Base-by-base conservation (phyloP, 2,888 invertebrate species). In the Zygaena filipendulae region DNA sequence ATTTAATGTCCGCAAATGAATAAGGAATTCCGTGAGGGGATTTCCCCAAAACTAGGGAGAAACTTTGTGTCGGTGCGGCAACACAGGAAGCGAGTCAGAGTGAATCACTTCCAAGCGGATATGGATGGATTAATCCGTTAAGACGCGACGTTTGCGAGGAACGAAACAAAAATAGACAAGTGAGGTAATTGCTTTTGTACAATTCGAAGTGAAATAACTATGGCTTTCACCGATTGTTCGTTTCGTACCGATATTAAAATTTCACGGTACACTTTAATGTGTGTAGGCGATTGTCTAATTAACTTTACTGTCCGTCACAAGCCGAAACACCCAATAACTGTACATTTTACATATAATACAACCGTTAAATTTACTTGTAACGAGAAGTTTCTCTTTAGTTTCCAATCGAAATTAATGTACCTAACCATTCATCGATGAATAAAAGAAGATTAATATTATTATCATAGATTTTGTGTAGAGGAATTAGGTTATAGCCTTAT, bases 1-100 rank as follows among this genome's bases (percentile, higher is more conserved):
- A 71, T 71, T 63, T 61, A 69, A 68, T 63, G 53, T n/a, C 70
- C 68, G 52, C 67, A 69, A 69, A 71, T 66, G 70, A 70, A 71
- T 64, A 60, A 59, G 55, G 58, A 66, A 66, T 67, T 67, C 67
- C 62, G 56, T 51, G 43, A 53, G 61, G 68, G 46, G 30, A 56
- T 42, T 53, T 36, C 51, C 52, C 40, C 38, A 52, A 52, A 53
- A 48, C 47, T 49, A 49, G 66, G 57, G 50, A 47, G 43, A 42
- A 43, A n/a, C n/a, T n/a, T n/a, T 44, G 45, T 41, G 46, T 26
- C 32, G 44, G 42, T 49, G 45, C 43, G 40, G 45, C 40, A 49
- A 36, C 42, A 45, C 45, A 45, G 57, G 54, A 59, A 58, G 48
- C 43, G 51, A 50, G 49, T 47, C 49, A 52, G 52, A 56, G 45